Percentiles rank a stretch among this genome's conserved stretches.
Evolutionary conservation across 2,888 invertebrate genomes (phyloP).

Genomic region (Papilio demoleus): DNA sequence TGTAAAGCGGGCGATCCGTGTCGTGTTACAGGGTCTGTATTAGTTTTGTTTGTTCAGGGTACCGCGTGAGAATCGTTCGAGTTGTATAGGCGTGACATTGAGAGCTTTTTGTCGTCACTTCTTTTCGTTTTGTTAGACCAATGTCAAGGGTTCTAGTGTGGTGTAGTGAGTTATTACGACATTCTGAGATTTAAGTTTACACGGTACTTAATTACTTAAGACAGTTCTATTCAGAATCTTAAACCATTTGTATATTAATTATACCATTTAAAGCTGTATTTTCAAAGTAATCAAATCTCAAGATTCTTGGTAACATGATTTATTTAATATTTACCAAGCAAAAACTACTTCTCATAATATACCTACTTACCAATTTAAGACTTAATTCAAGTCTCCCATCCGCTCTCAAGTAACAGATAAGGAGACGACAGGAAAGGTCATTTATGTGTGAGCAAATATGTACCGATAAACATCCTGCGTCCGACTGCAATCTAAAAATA

Average conservation of each 20-base stretch:
- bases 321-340: not conserved
- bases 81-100: constrained; percentile 82
- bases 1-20: constrained; percentile 58
- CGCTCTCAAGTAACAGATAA: constrained; percentile 20
- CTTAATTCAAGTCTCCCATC: not conserved
- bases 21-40: constrained; percentile 66
- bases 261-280: too few relatives aligned
- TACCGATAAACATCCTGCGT: constrained; percentile 6
- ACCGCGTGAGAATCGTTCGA: constrained; percentile 79
- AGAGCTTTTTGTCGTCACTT: constrained; percentile 52
- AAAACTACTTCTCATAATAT: not conserved
- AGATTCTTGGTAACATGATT: not conserved
- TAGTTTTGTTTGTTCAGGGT: constrained; percentile 74
- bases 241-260: too few relatives aligned
- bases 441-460: not conserved
- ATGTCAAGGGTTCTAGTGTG: constrained; percentile 64
- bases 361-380: not conserved
- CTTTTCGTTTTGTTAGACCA: constrained; percentile 68
- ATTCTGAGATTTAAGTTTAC: too few relatives aligned
- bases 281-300: too few relatives aligned
- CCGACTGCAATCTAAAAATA: not conserved
- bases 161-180: constrained; percentile 62
- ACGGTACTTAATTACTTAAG: not conserved
- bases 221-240: not conserved
- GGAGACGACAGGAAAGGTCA: constrained; percentile 1